Percentiles rank a stretch among this genome's conserved stretches.
These are phyloP conservation scores for Sebastes baramenuke DNA, from an alignment of 2,797 vertebrate genomes.

Conservation along the genomic window DNA sequence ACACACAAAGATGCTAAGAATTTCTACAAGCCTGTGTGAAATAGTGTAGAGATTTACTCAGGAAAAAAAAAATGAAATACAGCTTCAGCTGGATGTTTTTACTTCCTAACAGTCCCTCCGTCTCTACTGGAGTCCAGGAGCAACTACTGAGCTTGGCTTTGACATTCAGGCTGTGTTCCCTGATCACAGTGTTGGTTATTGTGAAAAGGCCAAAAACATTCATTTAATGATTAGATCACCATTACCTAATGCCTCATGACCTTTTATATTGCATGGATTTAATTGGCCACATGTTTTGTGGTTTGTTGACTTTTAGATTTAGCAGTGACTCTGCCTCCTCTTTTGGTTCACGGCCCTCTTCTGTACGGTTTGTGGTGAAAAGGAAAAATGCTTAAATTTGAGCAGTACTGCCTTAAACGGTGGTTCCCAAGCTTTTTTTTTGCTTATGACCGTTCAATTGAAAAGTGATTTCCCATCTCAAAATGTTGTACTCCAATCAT, in stretches of 20 bases:
- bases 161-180: background rate
- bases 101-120: background rate
- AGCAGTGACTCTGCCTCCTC: background rate
- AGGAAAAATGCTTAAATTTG: background rate
- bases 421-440: background rate
- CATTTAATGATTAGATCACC: background rate
- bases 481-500: background rate
- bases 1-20: conserved; percentile 38
- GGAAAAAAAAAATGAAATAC: background rate
- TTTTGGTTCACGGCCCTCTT: background rate
- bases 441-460: background rate
- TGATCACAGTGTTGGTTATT: background rate
- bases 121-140: background rate
- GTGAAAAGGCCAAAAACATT: background rate
- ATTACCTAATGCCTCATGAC: background rate
- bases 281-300: background rate
- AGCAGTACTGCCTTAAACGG: background rate
- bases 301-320: background rate
- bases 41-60: conserved; percentile 1
- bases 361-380: background rate
- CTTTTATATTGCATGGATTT: background rate
- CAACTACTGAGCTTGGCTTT: background rate
- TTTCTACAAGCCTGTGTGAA: conserved; percentile 37
- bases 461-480: background rate
- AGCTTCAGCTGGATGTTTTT: background rate